Percentiles rank a stretch among this genome's conserved stretches.
phyloP scores from a whole-genome alignment of 2,888 invertebrate genomes.

The Aplocera efformata region DNA sequence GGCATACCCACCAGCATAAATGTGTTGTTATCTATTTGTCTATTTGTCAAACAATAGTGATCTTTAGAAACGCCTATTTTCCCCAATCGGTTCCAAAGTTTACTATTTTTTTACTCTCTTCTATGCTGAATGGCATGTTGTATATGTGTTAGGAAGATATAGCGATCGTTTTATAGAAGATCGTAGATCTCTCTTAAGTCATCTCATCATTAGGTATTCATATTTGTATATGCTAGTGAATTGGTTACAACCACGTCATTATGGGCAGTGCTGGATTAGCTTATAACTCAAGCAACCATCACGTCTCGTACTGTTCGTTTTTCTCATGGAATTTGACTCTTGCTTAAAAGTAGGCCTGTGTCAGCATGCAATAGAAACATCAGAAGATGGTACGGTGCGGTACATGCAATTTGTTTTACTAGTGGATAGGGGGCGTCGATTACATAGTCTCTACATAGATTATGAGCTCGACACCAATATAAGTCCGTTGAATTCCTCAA shows the following conservation, averaged over 20 bases:
- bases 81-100: constrained; percentile 20
- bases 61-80: constrained; percentile 28
- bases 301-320: no score
- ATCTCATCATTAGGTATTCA: constrained; percentile 31
- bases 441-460: no score
- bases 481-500: no score
- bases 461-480: no score
- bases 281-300: no score
- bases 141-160: constrained; percentile 60
- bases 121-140: constrained; percentile 61
- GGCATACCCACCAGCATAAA: constrained; percentile 53
- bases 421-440: no score
- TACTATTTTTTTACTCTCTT: constrained; percentile 28
- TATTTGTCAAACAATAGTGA: constrained; percentile 37
- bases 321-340: no score
- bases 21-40: constrained; percentile 46
- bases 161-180: constrained; percentile 28
- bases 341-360: no score
- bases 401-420: no score
- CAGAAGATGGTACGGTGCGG: no score
- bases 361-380: no score
- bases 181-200: constrained; percentile 27
- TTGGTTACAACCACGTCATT: neutral
- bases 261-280: no score
- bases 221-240: constrained; percentile 27